Base-by-base conservation (phyloP, 2,113 vertebrate species). In the Pterophyllum scalare region DNA sequence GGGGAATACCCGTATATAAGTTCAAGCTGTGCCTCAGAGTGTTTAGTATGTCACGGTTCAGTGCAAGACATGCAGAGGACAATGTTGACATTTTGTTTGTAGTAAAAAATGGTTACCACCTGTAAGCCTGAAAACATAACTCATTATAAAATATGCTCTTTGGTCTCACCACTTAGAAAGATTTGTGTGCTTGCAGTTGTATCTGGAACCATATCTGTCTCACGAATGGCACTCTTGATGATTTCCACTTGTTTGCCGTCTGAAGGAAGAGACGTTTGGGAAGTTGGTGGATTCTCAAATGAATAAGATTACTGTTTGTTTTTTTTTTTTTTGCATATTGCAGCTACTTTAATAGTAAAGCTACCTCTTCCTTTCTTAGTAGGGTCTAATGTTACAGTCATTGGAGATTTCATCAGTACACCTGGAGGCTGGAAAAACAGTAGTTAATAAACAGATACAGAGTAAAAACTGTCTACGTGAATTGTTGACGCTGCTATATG, bases 391-490 rank as follows among this genome's bases (percentile, higher is more conserved):
- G 87, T 75, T 0, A 94, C 2, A 5, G 77, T 59, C 0, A 58
- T 67, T 0, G 80, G 86, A 74, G 93, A 80, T 91, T 93, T 92
- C 3, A 88, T 12, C 76, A 91, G 90, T n/a, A 96, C 88, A 9
- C 97, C 97, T 93, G 96, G 95, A 0, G 97, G 94, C 97, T 97
- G 86, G 15, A 74, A 80, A 90, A 81, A 74, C 0, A 59, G 9
- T 6, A 40, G 26, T 43, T 43, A 64, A 12, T 10, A 89, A 54
- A 15, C 35, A 79, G 8, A 62, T 15, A 5, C 54, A 20, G 43
- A 52, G 33, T 35, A 54, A 79, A 62, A 52, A 54, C 40, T 70
- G 62, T 26, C n/a, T 43, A 2, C 28, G 64, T 28, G 26, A 49
- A 70, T 43, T 46, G 9, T 15, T 19, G 49, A 52, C 49, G 19